These are phyloP conservation scores for Lycodopsis pacificus DNA, from an alignment of 2,797 vertebrate species.

Conservation along the genomic window DNA sequence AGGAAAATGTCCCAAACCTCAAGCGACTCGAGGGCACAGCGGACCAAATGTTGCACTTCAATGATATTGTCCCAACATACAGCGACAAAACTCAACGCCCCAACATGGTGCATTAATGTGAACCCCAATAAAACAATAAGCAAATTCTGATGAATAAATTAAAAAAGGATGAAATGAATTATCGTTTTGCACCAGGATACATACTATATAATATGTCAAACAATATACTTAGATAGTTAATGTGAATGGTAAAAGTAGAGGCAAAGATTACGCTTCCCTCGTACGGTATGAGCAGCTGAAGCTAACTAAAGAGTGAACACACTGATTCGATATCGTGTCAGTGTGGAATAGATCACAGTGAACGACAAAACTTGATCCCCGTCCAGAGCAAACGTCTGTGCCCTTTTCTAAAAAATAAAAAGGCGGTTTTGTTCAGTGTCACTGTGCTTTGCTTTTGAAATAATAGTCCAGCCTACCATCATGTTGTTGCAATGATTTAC, in stretches of 20 bases:
- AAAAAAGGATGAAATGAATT: conserved; percentile 44
- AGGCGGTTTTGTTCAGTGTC: conserved; percentile 19
- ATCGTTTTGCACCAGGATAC: conserved; percentile 26
- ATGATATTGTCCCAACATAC: conserved; percentile 25
- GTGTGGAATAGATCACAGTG: conserved; percentile 20
- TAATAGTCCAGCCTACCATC: conserved; percentile 49
- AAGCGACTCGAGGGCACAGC: conserved; percentile 25
- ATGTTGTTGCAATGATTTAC: conserved; percentile 57
- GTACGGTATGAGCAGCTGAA: conserved; percentile 33
- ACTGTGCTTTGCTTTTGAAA: conserved; percentile 43
- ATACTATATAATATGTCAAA: conserved; percentile 18
- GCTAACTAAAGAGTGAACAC: conserved; percentile 12
- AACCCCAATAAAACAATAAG: conserved; percentile 33
- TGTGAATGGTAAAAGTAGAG: conserved; percentile 28
- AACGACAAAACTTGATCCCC: conserved; percentile 18
- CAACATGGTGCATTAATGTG: conserved; percentile 59
- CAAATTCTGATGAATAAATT: conserved; percentile 45
- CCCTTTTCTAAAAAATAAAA: conserved; percentile 19
- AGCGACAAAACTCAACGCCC: conserved; percentile 1
- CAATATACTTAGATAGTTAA: conserved; percentile 49
- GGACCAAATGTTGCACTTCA: conserved; percentile 35
- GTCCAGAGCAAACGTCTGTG: conserved; percentile 18
- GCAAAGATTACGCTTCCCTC: conserved; percentile 25
- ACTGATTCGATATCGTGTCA: conserved; percentile 13
- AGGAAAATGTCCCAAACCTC: conserved; percentile 43